These are phyloP conservation scores for Scomber colias DNA, from an alignment of 2,113 vertebrate genomes.

Conservation along the genomic window DNA sequence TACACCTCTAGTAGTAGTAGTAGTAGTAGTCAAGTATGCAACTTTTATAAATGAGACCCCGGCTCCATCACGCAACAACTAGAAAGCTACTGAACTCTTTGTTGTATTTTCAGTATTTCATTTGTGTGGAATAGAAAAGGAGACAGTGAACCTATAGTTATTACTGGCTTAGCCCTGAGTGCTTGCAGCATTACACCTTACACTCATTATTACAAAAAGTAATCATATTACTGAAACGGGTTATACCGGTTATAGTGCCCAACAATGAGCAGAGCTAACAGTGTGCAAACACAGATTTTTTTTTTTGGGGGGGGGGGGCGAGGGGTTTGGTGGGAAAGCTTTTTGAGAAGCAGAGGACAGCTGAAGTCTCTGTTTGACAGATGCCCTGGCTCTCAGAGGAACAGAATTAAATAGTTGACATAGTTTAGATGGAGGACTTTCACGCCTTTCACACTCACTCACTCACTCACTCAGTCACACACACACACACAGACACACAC, in stretches of 20 bases:
- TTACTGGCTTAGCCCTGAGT: no score
- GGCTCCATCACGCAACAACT: no score
- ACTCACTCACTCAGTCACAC: constrained; percentile 15
- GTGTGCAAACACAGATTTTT: not conserved
- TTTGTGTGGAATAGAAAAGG: no score
- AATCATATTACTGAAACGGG: not conserved
- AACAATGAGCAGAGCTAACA: constrained; percentile 6
- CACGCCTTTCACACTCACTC: constrained; percentile 46
- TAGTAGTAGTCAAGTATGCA: no score
- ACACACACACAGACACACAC: constrained; percentile 33
- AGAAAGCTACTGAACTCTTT: no score
- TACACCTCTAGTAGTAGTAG: no score
- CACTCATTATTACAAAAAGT: not conserved
- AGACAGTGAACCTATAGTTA: no score
- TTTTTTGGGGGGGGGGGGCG: no score
- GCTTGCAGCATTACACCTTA: no score
- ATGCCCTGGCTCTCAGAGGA: constrained; percentile 59
- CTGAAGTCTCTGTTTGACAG: constrained; percentile 72
- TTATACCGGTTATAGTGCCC: constrained; percentile 12
- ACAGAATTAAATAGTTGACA: constrained; percentile 65
- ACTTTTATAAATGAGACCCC: no score
- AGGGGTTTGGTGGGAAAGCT: constrained; percentile 40
- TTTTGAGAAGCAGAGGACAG: constrained; percentile 60
- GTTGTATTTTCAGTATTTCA: no score
- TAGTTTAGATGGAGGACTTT: constrained; percentile 71